These are phyloP conservation scores for Natator depressus DNA, from an alignment of 2,113 vertebrate genomes.

Conservation along the genomic window DNA sequence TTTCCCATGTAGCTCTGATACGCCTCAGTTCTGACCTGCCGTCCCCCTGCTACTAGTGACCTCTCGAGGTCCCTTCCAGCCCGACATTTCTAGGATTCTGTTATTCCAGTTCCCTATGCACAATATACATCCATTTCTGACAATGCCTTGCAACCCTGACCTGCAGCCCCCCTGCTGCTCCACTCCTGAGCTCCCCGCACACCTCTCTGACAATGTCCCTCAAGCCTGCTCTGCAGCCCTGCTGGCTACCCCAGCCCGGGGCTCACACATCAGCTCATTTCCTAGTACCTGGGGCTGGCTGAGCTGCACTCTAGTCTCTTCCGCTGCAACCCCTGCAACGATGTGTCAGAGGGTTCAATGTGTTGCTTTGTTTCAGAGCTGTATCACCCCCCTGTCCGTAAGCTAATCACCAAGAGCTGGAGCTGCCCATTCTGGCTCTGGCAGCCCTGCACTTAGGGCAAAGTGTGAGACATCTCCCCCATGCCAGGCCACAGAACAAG, in stretches of 20 bases:
- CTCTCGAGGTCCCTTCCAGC: too few species aligned
- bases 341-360: neutral
- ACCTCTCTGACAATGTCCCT: neutral
- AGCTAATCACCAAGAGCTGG: neutral
- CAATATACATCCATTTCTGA: neutral
- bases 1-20: neutral
- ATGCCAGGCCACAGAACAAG: neutral
- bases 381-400: too few species aligned
- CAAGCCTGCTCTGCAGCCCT: neutral
- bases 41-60: neutral
- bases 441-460: neutral
- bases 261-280: neutral
- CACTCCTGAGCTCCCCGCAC: neutral
- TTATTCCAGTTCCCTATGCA: neutral
- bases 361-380: neutral
- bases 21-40: neutral
- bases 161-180: neutral
- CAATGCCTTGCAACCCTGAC: neutral
- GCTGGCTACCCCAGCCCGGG: neutral
- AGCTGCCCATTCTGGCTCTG: neutral
- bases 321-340: too few species aligned
- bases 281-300: too few species aligned
- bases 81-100: neutral
- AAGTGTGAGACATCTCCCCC: neutral
- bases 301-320: fast-evolving